Percentiles rank a stretch among this genome's conserved stretches.
phyloP scores from a whole-genome alignment of 2,888 invertebrate genomes.

The Drosophila buzzatii region DNA sequence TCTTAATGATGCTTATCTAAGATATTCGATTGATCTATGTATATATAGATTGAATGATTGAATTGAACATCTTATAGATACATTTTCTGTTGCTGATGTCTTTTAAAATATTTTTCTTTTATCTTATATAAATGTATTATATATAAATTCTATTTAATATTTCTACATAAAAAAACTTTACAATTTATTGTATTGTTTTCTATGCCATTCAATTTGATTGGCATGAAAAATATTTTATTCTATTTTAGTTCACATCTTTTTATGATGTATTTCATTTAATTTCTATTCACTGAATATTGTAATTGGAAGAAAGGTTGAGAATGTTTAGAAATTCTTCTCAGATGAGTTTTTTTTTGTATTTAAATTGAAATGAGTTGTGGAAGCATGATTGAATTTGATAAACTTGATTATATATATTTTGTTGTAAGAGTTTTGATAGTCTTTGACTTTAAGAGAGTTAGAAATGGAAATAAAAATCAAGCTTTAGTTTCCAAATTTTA shows the following conservation, averaged over 20 bases:
- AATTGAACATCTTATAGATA: not conserved
- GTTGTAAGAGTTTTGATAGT: no score
- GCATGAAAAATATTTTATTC: conserved; percentile 11
- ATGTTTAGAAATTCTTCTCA: not conserved
- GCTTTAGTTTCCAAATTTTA: no score
- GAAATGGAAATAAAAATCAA: no score
- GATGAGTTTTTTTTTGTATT: no score
- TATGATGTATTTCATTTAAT: not conserved
- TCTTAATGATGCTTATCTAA: not conserved
- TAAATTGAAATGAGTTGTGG: no score
- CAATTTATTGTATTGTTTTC: not conserved
- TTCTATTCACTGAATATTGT: conserved; percentile 1
- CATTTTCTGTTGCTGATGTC: no score
- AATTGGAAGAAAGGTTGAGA: not conserved
- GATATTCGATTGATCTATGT: not conserved
- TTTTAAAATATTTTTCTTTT: not conserved
- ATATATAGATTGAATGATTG: not conserved
- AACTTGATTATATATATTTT: no score
- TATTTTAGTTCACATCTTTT: not conserved
- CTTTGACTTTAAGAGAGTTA: no score
- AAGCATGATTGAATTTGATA: no score
- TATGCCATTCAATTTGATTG: conserved; percentile 3
- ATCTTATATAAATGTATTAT: not conserved
- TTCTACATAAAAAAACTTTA: not conserved
- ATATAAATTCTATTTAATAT: not conserved